These are phyloP conservation scores for Otolemur garnettii DNA, from an alignment of 2,113 vertebrate genomes.

Conservation along the genomic window DNA sequence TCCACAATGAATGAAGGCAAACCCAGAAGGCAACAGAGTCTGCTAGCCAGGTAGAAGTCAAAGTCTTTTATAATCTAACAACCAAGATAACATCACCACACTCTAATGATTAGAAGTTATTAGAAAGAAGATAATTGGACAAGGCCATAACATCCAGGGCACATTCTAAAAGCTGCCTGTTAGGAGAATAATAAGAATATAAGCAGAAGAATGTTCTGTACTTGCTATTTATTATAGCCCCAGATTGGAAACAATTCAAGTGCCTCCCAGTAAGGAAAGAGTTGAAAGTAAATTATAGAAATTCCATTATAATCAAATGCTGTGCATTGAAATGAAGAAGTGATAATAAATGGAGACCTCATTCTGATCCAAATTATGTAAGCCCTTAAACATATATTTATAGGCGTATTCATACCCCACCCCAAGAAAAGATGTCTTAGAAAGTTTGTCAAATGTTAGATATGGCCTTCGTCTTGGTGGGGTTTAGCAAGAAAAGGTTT, in stretches of 20 bases:
- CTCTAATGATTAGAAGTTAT: not conserved
- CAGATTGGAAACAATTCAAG: not conserved
- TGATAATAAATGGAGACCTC: not conserved
- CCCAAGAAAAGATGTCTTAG: not conserved
- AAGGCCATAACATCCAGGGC: too few relatives aligned
- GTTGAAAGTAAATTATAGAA: not conserved
- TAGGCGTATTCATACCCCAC: too few relatives aligned
- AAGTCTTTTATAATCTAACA: too few relatives aligned
- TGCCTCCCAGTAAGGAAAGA: not conserved
- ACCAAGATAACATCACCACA: not conserved
- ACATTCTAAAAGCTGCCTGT: not conserved
- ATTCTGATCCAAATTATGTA: not conserved
- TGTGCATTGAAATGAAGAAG: not conserved
- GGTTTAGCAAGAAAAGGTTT: not conserved
- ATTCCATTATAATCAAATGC: not conserved
- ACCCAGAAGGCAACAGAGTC: not conserved
- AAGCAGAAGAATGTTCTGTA: too few relatives aligned
- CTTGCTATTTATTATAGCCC: not conserved
- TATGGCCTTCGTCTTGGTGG: not conserved
- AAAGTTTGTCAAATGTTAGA: not conserved
- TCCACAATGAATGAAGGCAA: not conserved
- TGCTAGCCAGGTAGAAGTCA: not conserved
- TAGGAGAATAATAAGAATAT: not conserved
- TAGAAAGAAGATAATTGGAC: not conserved
- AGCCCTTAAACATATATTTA: not conserved